phyloP scores from a whole-genome alignment of 2,113 vertebrate species.

The Odocoileus hemionus region DNA sequence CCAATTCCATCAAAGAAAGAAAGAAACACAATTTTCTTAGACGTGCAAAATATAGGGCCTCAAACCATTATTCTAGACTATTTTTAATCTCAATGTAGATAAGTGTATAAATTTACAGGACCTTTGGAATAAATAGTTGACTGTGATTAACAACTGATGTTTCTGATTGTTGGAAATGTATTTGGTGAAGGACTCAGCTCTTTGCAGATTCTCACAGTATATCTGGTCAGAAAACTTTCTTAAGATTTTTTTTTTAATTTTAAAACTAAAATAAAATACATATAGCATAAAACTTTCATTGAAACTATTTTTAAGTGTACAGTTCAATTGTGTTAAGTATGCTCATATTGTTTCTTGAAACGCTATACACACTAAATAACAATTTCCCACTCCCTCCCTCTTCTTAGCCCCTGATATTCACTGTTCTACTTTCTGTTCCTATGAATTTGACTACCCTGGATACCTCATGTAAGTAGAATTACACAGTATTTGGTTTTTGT shows the following conservation, averaged over 20 bases:
- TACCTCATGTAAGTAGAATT: neutral
- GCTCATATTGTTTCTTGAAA: neutral
- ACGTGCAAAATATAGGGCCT: neutral
- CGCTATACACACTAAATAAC: neutral
- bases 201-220: neutral
- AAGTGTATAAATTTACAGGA: neutral
- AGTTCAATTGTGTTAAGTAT: neutral
- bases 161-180: neutral
- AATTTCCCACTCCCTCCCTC: neutral
- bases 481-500: neutral
- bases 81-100: neutral
- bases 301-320: neutral
- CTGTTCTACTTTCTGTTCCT: neutral
- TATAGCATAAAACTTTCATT: neutral
- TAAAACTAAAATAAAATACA: neutral
- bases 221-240: neutral
- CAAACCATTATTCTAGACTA: slow-evolving; percentile 2
- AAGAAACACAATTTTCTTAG: slow-evolving; percentile 22
- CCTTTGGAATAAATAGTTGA: neutral
- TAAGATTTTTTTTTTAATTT: neutral
- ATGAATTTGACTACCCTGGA: neutral
- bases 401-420: neutral
- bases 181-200: neutral
- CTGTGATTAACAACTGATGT: neutral
- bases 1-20: slow-evolving; percentile 1